phyloP scores from a whole-genome alignment of 2,888 invertebrate genomes.

The Drosophila emarginata region DNA sequence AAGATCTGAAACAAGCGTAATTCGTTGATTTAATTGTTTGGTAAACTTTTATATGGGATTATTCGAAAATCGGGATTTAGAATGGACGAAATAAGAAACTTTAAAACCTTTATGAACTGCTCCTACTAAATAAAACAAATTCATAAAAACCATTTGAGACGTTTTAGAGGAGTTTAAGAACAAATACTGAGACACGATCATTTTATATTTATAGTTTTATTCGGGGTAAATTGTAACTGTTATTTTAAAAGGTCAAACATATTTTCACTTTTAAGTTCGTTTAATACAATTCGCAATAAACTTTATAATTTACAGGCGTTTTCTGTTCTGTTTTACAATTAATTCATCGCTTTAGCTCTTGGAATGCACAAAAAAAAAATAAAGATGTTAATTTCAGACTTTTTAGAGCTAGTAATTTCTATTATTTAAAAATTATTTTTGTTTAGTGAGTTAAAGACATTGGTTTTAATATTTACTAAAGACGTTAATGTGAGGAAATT shows the following conservation, averaged over 20 bases:
- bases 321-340: slow-evolving; percentile 16
- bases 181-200: too few species aligned
- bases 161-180: too few species aligned
- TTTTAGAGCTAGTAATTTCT: slow-evolving; percentile 24
- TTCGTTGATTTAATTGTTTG: too few species aligned
- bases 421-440: slow-evolving; percentile 25
- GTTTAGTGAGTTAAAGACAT: slow-evolving; percentile 50
- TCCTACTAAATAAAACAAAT: too few species aligned
- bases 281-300: slow-evolving; percentile 37
- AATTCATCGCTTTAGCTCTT: slow-evolving; percentile 48
- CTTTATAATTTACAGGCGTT: slow-evolving; percentile 31
- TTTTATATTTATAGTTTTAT: background rate
- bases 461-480: slow-evolving; percentile 57
- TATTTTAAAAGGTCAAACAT: background rate
- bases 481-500: slow-evolving; percentile 30
- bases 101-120: too few species aligned
- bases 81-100: too few species aligned
- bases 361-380: slow-evolving; percentile 62
- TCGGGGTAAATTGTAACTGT: background rate
- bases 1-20: too few species aligned
- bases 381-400: slow-evolving; percentile 24
- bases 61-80: too few species aligned
- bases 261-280: slow-evolving; percentile 19
- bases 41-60: too few species aligned
- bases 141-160: too few species aligned